These are phyloP conservation scores for Potamarius usumacintae DNA, from an alignment of 2,113 vertebrate genomes.

Conservation along the genomic window DNA sequence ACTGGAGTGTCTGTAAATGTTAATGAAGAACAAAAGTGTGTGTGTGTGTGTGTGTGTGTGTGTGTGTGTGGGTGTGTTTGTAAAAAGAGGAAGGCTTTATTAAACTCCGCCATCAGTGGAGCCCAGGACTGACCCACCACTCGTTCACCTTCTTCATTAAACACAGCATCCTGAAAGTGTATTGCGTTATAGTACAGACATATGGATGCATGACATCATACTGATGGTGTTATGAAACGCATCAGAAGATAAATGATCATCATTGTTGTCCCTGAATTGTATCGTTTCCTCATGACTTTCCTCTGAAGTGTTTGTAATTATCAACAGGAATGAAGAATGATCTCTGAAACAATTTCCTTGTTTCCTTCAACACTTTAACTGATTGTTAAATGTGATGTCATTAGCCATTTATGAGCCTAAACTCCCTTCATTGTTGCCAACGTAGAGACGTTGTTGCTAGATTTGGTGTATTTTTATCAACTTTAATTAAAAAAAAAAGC, in stretches of 20 bases:
- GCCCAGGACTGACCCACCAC: background rate
- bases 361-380: background rate
- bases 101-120: background rate
- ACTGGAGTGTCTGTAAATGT: background rate
- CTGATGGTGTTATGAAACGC: background rate
- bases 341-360: background rate
- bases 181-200: background rate
- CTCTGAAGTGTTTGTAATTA: background rate
- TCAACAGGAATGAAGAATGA: background rate
- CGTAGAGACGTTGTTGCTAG: too few species aligned
- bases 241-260: background rate
- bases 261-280: background rate
- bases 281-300: background rate
- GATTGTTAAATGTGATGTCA: too few species aligned
- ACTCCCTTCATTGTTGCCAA: too few species aligned
- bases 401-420: too few species aligned
- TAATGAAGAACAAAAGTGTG: conserved; percentile 10
- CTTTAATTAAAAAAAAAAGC: too few species aligned
- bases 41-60: background rate
- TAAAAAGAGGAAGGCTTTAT: background rate
- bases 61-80: too few species aligned
- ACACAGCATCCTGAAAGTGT: background rate
- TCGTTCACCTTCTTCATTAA: background rate
- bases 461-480: too few species aligned
- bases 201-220: background rate